Base-by-base conservation (phyloP, 2,797 vertebrate genomes). In the Sebastes jordani region DNA sequence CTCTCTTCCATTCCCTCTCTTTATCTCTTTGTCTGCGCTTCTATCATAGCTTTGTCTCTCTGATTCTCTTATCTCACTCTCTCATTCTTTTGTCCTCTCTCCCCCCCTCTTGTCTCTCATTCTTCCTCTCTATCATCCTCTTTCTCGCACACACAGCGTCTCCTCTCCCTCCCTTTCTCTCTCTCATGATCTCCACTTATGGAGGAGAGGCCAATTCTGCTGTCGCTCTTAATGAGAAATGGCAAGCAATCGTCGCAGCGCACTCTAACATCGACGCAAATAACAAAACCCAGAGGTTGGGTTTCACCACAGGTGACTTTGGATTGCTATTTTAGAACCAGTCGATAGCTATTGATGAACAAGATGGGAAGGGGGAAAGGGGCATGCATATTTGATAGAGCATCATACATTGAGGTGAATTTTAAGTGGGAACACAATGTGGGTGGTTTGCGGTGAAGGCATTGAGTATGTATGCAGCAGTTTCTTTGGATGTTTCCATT, bases 341-440 rank as follows among this genome's bases (percentile, higher is more conserved):
- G 89, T 95, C 94, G 70, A 95, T 95, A 93, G 85, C 86, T 93
- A 94, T 95, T 94, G 95, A 95, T 93, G 92, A 91, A 86, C 78
- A 78, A 86, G 92, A 91, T 85, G 85, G 83, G 82, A 84, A 89
- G 66, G 77, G 79, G 76, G 76, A 90, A 87, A 74, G 83, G 83
- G 82, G 77, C 83, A 91, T 93, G 89, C 90, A 93, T 94, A 93
- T 94, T 93, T 93, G 89, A 95, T 90, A 76, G 83, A 81, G 70
- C 77, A 55, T 80, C 88, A 71, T 91, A 84, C 74, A 81, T 60
- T 49, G 82, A 84, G 88, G 76, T 76, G 89, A 82, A 93, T 93
- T 87, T 81, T 76, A 90, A 94, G 82, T 79, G 69, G 78, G 66
- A 91, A 76, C 77, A 79, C 70, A 80, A 81, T 78, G 81, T 86